Evolutionary conservation across 30 jellyfish, hydroid and myxozoan species (phyloP).

Genomic region (Aurelia aurita complex sp. Pacific): DNA sequence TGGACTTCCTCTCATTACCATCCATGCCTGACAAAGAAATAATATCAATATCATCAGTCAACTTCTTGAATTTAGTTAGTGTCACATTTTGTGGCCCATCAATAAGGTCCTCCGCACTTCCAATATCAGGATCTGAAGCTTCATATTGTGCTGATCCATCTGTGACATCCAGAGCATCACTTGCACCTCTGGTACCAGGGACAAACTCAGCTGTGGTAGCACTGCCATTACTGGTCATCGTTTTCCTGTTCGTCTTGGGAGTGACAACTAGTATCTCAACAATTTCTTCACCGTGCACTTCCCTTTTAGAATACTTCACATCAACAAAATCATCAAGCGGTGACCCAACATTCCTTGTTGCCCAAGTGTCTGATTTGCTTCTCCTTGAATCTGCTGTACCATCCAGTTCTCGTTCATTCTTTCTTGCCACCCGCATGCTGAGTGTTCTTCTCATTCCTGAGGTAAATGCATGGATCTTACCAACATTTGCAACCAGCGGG

Average conservation of each 20-base stretch:
- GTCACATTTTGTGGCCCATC: slow-evolving; percentile 11
- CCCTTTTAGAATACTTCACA: slow-evolving; percentile 27
- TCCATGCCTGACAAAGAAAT: slow-evolving; percentile 69
- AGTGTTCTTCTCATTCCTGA: slow-evolving; percentile 38
- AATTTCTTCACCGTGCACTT: slow-evolving; percentile 34
- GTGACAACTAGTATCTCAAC: slow-evolving; percentile 55
- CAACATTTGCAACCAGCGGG: background rate
- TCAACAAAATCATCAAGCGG: slow-evolving; percentile 44
- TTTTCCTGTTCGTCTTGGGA: background rate
- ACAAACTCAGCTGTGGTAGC: background rate
- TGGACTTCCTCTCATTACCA: background rate
- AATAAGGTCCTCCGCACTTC: slow-evolving; percentile 38
- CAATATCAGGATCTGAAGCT: slow-evolving; percentile 24
- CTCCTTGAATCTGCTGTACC: slow-evolving; percentile 13
- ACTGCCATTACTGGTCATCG: background rate
- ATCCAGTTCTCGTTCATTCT: background rate
- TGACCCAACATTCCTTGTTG: background rate
- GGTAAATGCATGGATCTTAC: slow-evolving; percentile 41
- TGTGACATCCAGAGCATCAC: slow-evolving; percentile 2
- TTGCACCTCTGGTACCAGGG: background rate
- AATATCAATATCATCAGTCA: slow-evolving; percentile 47
- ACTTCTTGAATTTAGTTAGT: background rate
- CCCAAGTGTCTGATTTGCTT: slow-evolving; percentile 43
- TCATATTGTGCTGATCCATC: background rate
- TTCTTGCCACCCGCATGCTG: slow-evolving; percentile 19